Evolutionary conservation across 2,888 invertebrate species (phyloP).

Genomic region (Hedychridium roseum): DNA sequence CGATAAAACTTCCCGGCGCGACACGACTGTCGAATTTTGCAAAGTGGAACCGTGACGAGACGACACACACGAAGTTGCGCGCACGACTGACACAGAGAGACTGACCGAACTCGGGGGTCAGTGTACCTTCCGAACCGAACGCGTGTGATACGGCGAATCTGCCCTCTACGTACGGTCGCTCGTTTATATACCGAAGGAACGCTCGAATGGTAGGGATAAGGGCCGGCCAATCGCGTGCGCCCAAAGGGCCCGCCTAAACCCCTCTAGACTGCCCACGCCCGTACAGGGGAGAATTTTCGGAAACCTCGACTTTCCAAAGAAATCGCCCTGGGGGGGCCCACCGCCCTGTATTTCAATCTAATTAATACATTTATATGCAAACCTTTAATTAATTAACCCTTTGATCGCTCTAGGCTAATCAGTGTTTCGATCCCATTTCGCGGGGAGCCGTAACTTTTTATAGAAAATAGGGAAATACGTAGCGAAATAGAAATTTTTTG

Average conservation of each 20-base stretch:
- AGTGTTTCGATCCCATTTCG: too few relatives aligned
- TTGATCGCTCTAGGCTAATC: too few relatives aligned
- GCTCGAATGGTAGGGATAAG: constrained; percentile 31
- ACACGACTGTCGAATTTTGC: neutral
- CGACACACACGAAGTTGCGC: neutral
- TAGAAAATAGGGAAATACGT: too few relatives aligned
- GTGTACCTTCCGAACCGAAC: constrained; percentile 4
- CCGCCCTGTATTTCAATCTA: too few relatives aligned
- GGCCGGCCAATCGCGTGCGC: constrained; percentile 38
- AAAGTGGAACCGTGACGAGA: neutral
- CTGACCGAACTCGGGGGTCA: neutral
- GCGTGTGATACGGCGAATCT: constrained; percentile 11
- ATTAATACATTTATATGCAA: too few relatives aligned
- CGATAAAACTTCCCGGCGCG: neutral
- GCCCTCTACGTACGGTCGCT: neutral
- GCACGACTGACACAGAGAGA: neutral
- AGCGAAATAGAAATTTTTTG: too few relatives aligned
- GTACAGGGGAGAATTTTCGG: too few relatives aligned
- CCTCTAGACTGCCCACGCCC: too few relatives aligned
- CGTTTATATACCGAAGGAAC: neutral
- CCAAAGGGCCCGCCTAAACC: constrained; percentile 48
- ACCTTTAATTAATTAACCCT: too few relatives aligned
- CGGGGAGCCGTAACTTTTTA: too few relatives aligned
- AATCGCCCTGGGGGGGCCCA: too few relatives aligned
- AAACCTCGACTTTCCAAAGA: too few relatives aligned